phyloP scores from a whole-genome alignment of 2,888 invertebrate genomes.

The Stenoptilia bipunctidactyla region DNA sequence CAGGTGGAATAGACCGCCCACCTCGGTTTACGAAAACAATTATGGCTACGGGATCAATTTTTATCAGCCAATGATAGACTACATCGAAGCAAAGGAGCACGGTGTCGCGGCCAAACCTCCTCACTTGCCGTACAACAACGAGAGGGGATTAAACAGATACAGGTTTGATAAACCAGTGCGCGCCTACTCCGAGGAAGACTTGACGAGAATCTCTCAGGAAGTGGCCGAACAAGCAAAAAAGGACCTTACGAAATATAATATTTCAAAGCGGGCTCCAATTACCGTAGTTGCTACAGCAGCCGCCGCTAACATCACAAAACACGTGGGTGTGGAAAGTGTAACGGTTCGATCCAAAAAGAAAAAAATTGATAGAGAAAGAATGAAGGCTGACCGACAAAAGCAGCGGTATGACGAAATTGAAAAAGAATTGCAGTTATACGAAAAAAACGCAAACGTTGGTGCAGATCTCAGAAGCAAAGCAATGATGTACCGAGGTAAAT shows the following conservation, averaged over 20 bases:
- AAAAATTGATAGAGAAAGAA: slow-evolving; percentile 43
- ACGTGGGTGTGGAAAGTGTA: slow-evolving; percentile 70
- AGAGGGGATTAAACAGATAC: slow-evolving; percentile 77
- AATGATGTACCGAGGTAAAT: slow-evolving; percentile 78
- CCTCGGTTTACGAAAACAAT: slow-evolving; percentile 83
- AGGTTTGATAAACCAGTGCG: slow-evolving; percentile 74
- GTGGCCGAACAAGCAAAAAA: slow-evolving; percentile 78
- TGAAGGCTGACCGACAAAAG: slow-evolving; percentile 49
- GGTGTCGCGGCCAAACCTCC: slow-evolving; percentile 60
- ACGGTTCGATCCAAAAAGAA: slow-evolving; percentile 61
- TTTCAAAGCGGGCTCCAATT: slow-evolving; percentile 73
- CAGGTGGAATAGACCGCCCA: slow-evolving; percentile 72
- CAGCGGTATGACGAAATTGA: slow-evolving; percentile 56
- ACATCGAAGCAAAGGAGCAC: slow-evolving; percentile 78
- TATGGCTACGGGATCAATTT: slow-evolving; percentile 87
- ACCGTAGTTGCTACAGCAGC: slow-evolving; percentile 74
- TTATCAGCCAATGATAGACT: slow-evolving; percentile 91
- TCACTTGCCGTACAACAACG: slow-evolving; percentile 81
- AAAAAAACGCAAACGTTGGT: slow-evolving; percentile 54
- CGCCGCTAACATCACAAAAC: slow-evolving; percentile 74
- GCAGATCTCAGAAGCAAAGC: slow-evolving; percentile 67
- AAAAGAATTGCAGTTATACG: slow-evolving; percentile 43
- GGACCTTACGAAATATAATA: slow-evolving; percentile 72
- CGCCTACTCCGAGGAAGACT: slow-evolving; percentile 77
- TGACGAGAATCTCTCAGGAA: slow-evolving; percentile 75